Evolutionary conservation across 2,888 invertebrate genomes (phyloP), one percentile per base, ranked within the genome.

Genomic region (Branchipolynoe longqiensis): DNA sequence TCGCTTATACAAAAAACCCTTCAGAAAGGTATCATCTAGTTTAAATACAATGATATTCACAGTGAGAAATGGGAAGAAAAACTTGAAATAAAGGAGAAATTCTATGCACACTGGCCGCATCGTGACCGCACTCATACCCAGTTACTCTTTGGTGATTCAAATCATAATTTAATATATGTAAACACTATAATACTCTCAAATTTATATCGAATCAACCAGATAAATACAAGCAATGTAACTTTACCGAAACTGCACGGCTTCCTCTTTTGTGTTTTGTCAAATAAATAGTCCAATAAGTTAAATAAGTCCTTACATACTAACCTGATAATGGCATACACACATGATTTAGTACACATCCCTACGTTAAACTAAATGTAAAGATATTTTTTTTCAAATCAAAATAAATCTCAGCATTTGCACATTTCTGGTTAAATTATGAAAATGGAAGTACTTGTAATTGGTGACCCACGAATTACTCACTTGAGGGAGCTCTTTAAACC

Each of bases 211-310:
- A 54, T 82, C 78, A 78, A 78, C 78, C 78, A 78, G 78, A 78
- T 82, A 82, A 82, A 82, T 82, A 82, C 58, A 78, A 82, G 56
- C 54, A 82, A 48, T 58, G 58, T 82, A 56, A 58, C 56, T 82
- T 82, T 82, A 82, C 56, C 58, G 82, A 82, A 82, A 82, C 41
- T 58, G 41, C 78, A 78, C 78, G 78, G 78, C 33, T 78, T 33
- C 22, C 54, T 41, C 28, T 40, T 48, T 58, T 58, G 82, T 38
- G 58, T 58, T 82, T 54, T 54, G 41, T 82, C 58, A 58, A 82
- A 82, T 82, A 82, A 82, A 82, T 82, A 82, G 58, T 82, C 58
- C 58, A 82, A 82, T 82, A 82, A 82, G 82, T 82, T 82, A 82
- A 82, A 82, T 58, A 82, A 82, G 82, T 56, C 54, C 78, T 78